phyloP scores from a whole-genome alignment of 2,888 invertebrate genomes.

The Drosophila rubida region DNA sequence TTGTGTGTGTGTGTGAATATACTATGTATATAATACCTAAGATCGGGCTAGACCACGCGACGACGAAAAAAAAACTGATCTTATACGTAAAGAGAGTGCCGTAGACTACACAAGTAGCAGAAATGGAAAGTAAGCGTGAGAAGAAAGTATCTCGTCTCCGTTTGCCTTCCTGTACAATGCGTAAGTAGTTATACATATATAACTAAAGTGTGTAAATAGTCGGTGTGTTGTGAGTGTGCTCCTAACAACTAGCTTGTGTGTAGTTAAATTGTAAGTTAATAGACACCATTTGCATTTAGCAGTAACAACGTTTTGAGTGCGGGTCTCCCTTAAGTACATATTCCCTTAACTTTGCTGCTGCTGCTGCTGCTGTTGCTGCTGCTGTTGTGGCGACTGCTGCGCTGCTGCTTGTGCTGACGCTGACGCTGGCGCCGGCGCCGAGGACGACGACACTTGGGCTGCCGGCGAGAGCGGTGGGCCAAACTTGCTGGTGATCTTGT shows the following conservation, averaged over 20 bases:
- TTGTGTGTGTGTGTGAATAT: conserved; percentile 20
- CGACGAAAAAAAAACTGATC: conserved; percentile 29
- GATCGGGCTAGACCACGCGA: conserved; percentile 19
- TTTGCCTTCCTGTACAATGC: conserved; percentile 30
- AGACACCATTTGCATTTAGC: conserved; percentile 71
- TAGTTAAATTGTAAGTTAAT: conserved; percentile 55
- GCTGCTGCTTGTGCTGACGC: conserved; percentile 29
- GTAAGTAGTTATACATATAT: conserved; percentile 14
- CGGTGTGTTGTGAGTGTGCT: conserved; percentile 8
- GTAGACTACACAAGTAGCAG: conserved; percentile 37
- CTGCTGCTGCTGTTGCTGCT: conserved; percentile 44
- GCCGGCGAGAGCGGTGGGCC: conserved; percentile 78
- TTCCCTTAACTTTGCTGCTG: conserved; percentile 37
- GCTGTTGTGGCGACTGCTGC: conserved; percentile 42
- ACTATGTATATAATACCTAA: conserved; percentile 48
- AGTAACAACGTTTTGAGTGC: conserved; percentile 66
- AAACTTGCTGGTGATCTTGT: conserved; percentile 85
- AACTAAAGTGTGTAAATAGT: background rate
- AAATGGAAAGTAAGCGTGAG: conserved; percentile 35
- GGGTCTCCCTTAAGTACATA: conserved; percentile 30
- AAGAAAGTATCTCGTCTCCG: conserved; percentile 22
- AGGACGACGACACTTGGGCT: no score
- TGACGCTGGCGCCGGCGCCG: conserved; percentile 39
- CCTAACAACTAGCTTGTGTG: conserved; percentile 34
- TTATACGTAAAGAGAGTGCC: conserved; percentile 47